Base-by-base conservation (phyloP, 2,797 vertebrate species). In the Hippoglossus hippoglossus region DNA sequence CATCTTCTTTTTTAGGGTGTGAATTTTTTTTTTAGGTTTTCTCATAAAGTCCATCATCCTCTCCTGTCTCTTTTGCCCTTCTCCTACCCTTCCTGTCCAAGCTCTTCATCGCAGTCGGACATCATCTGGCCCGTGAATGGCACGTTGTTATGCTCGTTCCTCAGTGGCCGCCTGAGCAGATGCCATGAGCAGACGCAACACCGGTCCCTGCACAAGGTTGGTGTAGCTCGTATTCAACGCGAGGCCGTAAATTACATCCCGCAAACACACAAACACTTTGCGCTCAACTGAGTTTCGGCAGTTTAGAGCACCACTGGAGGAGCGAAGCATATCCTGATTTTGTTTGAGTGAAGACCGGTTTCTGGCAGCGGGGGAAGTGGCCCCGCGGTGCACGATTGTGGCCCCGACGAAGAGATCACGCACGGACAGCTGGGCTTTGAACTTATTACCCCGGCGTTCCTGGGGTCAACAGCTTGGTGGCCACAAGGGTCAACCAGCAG, bases 91-190 rank as follows among this genome's bases (percentile, higher is more conserved):
- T 93, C 90, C 90, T 90, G 90, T 92, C 91, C 74, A 71, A 89
- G 79, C 83, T 85, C 89, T 86, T 90, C 91, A 84, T 92, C 91
- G 49, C 92, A 90, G 92, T 92, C 82, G 93, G 91, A 93, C 89
- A 86, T 94, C 92, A 94, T 94, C 91, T 94, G 92, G 92, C 89
- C 89, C 90, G 87, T 93, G 92, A 94, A 93, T 93, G 92, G 90
- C 93, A 92, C 93, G 93, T 94, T 94, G 92, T 93, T 93, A 92
- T 88, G 80, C 86, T 59, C 21, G 72, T 84, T 92, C 91, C 91
- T 91, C 86, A 79, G 92, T 83, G 90, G 87, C 90, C 80, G 41
- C 68, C 60, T 26, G 86, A 92, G 91, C 91, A 93, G 91, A 93
- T 93, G 91, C 90, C 90, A 82, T 15, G 90, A 91, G 89, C 90